phyloP scores from a whole-genome alignment of 2,113 vertebrate species.

The Actenoides hombroni region DNA sequence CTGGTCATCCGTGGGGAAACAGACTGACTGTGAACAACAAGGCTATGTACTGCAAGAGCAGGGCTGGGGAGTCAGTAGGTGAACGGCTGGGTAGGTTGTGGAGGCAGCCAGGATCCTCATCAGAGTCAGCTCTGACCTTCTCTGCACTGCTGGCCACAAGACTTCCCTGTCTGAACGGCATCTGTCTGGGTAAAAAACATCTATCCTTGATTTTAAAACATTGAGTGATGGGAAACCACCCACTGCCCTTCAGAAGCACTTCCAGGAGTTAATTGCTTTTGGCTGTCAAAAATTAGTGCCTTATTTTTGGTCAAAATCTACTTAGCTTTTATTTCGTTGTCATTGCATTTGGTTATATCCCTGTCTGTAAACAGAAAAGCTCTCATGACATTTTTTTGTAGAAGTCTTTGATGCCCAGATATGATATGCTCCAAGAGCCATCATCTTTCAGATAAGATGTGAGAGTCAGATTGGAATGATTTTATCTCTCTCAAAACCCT shows the following conservation, averaged over 20 bases:
- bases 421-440: neutral
- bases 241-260: neutral
- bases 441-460: neutral
- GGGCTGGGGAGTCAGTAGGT: neutral
- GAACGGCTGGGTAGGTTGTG: neutral
- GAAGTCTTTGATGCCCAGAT: neutral
- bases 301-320: neutral
- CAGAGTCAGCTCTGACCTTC: conserved; percentile 2
- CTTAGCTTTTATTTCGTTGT: neutral
- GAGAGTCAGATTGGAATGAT: neutral
- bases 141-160: neutral
- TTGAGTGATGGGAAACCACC: conserved; percentile 7
- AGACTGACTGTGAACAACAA: conserved; percentile 44
- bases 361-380: neutral
- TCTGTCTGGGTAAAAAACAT: neutral
- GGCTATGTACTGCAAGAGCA: neutral
- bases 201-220: neutral
- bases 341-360: neutral
- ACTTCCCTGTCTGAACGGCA: neutral
- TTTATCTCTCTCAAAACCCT: neutral
- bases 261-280: neutral
- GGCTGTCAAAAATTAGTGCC: neutral
- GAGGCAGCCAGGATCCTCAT: neutral
- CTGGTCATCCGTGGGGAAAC: conserved; percentile 57
- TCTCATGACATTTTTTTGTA: neutral